Evolutionary conservation across 2,797 vertebrate species (phyloP).

Genomic region (Lithobates sylvaticus): DNA sequence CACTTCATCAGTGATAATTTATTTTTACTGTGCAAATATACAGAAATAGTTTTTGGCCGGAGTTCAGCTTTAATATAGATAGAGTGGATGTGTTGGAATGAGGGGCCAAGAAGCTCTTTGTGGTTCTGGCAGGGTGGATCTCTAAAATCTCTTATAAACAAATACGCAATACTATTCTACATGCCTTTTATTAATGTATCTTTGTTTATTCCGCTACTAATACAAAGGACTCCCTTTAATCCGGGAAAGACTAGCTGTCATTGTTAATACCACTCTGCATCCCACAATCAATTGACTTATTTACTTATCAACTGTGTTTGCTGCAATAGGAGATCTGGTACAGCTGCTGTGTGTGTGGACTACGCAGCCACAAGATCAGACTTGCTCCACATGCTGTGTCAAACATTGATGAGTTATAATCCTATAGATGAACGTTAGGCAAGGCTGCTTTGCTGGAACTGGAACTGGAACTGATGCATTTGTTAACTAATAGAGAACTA

Average conservation of each 20-base stretch:
- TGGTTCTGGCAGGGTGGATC: background rate
- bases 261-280: background rate
- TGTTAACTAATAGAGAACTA: background rate
- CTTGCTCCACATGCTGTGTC: slow-evolving; percentile 6
- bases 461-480: background rate
- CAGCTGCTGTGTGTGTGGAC: slow-evolving; percentile 18
- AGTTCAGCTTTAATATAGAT: background rate
- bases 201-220: background rate
- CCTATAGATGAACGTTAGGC: background rate
- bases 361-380: slow-evolving; percentile 33
- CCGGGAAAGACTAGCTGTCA: background rate
- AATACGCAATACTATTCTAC: background rate
- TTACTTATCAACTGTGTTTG: slow-evolving; percentile 2
- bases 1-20: too few relatives aligned
- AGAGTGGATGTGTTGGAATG: background rate
- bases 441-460: background rate
- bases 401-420: slow-evolving; percentile 10
- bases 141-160: background rate
- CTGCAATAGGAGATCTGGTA: background rate
- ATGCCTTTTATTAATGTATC: background rate
- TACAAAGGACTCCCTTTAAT: background rate
- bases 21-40: too few relatives aligned
- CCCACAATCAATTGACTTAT: background rate
- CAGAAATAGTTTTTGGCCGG: too few relatives aligned
- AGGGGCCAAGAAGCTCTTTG: background rate